Percentiles rank a stretch among this genome's conserved stretches.
Conservation (phyloP, 1,140 invertebrate species). For the Heliothis virescens region DNA sequence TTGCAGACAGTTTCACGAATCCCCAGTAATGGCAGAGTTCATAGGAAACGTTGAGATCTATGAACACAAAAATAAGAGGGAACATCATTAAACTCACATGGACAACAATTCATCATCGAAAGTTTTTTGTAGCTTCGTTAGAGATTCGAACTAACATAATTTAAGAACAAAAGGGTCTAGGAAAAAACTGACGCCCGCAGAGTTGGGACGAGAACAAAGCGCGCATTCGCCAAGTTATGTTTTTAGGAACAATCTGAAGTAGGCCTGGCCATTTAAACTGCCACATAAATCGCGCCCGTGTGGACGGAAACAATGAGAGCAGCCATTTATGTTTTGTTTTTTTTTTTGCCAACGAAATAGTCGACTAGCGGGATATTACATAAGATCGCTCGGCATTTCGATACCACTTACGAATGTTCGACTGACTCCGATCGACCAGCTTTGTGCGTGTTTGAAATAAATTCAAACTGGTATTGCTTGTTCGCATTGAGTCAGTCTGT, state of each 20-base stretch:
- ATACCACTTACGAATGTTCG: conserved; percentile 52
- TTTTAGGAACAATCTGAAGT: conserved; percentile 67
- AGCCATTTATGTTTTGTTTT: conserved; percentile 68
- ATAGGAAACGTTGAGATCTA: conserved; percentile 20
- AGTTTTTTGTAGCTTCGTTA: conserved; percentile 61
- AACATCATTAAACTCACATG: conserved; percentile 59
- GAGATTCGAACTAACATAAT: conserved; percentile 77
- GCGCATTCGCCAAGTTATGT: conserved; percentile 69
- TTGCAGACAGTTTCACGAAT: conserved; percentile 30
- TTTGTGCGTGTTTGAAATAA: conserved; percentile 50
- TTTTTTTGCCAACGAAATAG: conserved; percentile 65
- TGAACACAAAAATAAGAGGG: conserved; percentile 1
- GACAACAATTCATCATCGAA: conserved; percentile 64
- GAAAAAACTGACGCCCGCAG: conserved; percentile 69
- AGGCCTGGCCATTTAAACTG: conserved; percentile 66
- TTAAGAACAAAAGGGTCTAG: conserved; percentile 77
- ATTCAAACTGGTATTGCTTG: conserved; percentile 47
- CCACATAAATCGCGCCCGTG: conserved; percentile 76
- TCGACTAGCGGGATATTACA: conserved; percentile 67
- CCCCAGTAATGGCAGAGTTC: conserved; percentile 6
- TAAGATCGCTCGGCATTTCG: conserved; percentile 63
- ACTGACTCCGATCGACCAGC: conserved; percentile 52
- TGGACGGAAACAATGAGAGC: conserved; percentile 75
- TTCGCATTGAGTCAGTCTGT: conserved; percentile 37
- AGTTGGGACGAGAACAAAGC: conserved; percentile 75